Base-by-base conservation (phyloP, 2,113 vertebrate genomes). In the Typhlomys cinereus region DNA sequence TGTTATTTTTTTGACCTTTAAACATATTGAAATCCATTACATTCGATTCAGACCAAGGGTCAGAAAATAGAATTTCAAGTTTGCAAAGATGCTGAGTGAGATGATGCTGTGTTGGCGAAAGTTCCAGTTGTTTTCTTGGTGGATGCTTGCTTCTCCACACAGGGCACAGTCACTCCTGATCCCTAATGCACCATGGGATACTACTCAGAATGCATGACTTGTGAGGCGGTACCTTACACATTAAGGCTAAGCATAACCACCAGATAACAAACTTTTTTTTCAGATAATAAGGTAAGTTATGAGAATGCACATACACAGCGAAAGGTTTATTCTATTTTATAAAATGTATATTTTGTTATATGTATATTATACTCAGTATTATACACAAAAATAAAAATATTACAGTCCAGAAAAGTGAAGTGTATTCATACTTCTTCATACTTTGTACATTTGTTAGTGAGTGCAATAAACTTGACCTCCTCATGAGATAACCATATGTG, bases 11-110 rank as follows among this genome's bases (percentile, higher is more conserved):
- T 95, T 90, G 76, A 69, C 18, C 85, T 94, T 80, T 41, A 79
- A 96, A 95, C 13, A 57, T 62, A 92, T 54, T 57, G 50, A 91
- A 84, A 94, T 96, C 31, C 44, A 86, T 89, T 83, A 36, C 52
- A 61, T 54, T 69, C 62, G 34, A 69, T 94, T 90, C 93, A 85
- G 31, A 88, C 79, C 20, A 94, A 95, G 88, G 61, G 64, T 36
- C 15, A 82, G 46, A 20, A 64, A 78, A 86, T 50, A 25, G 17
- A 86, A 89, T 29, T 64, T 17, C 39, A 89, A 27, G 20, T 80
- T 94, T 50, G 46, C 39, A 39, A 81, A 87, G 59, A 76, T 20
- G 78, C 67, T 83, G 44, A 66, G 39, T 39, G 36, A 88, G 62
- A 81, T 54, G 48, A 82, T 50, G 17, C 8, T 31, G 41, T 29